phyloP scores from a whole-genome alignment of 2,113 vertebrate species.

The Ptyas mucosa region DNA sequence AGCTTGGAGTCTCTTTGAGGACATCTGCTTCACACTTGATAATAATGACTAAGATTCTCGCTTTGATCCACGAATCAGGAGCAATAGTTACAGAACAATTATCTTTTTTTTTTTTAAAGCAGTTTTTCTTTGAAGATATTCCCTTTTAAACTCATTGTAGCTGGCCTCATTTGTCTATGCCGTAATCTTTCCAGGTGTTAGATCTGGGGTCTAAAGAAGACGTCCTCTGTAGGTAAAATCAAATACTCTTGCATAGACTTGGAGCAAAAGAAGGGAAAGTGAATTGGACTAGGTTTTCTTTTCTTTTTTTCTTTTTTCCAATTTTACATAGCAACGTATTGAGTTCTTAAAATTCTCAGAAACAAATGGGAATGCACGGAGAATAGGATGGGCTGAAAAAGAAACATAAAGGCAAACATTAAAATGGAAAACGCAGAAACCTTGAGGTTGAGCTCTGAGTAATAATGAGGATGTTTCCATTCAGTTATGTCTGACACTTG shows the following conservation, averaged over 20 bases:
- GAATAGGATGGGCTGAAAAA: too few species aligned
- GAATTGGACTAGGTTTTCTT: background rate
- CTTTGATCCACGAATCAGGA: slow-evolving; percentile 50
- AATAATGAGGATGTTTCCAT: background rate
- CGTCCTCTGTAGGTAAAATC: background rate
- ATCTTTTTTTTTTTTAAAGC: slow-evolving; percentile 39
- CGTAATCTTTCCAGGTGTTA: background rate
- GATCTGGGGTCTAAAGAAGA: background rate
- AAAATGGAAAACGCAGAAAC: background rate
- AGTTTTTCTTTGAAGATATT: slow-evolving; percentile 33
- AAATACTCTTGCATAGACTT: background rate
- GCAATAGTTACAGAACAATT: slow-evolving; percentile 10
- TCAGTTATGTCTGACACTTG: background rate
- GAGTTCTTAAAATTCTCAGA: background rate
- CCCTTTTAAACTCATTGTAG: background rate
- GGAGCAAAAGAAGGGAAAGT: too few species aligned
- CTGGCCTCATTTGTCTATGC: background rate
- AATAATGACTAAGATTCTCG: slow-evolving; percentile 19
- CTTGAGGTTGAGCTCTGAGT: background rate
- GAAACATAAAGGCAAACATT: background rate
- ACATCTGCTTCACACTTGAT: background rate
- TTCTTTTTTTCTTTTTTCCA: background rate
- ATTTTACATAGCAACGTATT: background rate
- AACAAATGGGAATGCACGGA: background rate
- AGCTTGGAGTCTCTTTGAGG: slow-evolving; percentile 21